Evolutionary conservation across 2,797 vertebrate genomes (phyloP).

Genomic region (Lemur catta): DNA sequence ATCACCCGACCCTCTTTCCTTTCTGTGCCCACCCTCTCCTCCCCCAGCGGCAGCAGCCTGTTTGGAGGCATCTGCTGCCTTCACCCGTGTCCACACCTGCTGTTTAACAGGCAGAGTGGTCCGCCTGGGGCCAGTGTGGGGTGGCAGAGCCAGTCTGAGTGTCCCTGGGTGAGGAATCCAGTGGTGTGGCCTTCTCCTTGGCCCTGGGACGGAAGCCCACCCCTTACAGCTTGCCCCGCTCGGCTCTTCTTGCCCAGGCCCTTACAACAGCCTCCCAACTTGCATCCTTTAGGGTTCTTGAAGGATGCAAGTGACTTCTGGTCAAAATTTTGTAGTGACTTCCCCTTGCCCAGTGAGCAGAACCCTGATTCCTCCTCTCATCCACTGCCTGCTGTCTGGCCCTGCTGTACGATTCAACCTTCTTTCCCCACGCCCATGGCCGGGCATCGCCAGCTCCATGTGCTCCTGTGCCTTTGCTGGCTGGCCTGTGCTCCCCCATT

Average conservation of each 20-base stretch:
- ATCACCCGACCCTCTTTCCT: neutral
- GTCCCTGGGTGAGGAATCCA: no score
- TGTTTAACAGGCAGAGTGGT: neutral
- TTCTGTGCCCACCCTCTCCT: neutral
- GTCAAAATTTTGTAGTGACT: neutral
- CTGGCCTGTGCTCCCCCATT: neutral
- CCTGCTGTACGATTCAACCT: no score
- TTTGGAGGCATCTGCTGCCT: neutral
- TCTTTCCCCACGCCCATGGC: neutral
- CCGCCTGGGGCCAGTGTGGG: neutral
- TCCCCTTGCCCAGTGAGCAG: neutral
- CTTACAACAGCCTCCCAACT: neutral
- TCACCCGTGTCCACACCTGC: rapidly evolving
- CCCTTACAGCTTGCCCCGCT: neutral
- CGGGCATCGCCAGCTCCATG: rapidly evolving
- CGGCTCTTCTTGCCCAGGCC: neutral
- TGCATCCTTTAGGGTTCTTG: no score
- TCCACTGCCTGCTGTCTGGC: neutral
- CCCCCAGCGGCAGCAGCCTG: neutral
- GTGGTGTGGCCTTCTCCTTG: neutral
- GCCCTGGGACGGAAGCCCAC: neutral
- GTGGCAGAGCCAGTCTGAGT: rapidly evolving
- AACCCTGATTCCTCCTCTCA: neutral
- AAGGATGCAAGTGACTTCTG: neutral
- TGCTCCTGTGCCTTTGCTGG: no score